Evolutionary conservation across 2,888 invertebrate genomes (phyloP).

Genomic region (Melinaea menophilus): DNA sequence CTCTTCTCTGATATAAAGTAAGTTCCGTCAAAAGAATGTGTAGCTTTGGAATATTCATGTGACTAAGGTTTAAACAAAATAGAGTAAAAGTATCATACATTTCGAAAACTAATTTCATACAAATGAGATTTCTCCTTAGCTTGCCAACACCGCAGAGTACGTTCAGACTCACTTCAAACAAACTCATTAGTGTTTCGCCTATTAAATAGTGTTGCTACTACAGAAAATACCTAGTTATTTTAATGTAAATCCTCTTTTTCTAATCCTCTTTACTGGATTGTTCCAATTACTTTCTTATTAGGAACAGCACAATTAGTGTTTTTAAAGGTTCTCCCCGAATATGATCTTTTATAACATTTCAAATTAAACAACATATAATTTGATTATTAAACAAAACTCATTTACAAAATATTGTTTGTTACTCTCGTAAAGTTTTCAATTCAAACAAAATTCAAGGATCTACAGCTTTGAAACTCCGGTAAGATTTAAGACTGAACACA

Average conservation of each 20-base stretch:
- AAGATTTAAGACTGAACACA: neutral
- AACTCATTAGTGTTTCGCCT: conserved; percentile 36
- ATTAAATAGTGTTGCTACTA: conserved; percentile 33
- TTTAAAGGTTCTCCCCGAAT: neutral
- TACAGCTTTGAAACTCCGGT: conserved; percentile 4
- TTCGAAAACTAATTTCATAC: conserved; percentile 37
- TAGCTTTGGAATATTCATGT: conserved; percentile 17
- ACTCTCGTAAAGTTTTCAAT: conserved; percentile 5
- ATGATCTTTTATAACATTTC: conserved; percentile 2
- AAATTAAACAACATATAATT: conserved; percentile 6
- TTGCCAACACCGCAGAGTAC: conserved; percentile 31
- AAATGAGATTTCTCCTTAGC: conserved; percentile 35
- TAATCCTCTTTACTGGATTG: conserved; percentile 13
- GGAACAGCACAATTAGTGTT: conserved; percentile 8
- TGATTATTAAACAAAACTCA: conserved; percentile 8
- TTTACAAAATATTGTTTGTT: conserved; percentile 8
- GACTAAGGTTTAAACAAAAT: conserved; percentile 20
- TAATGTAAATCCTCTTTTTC: conserved; percentile 22
- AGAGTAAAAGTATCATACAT: conserved; percentile 27
- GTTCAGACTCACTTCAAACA: conserved; percentile 35
- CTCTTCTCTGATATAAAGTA: conserved; percentile 19
- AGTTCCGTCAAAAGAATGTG: conserved; percentile 17
- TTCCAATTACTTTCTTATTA: conserved; percentile 15
- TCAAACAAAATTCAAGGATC: conserved; percentile 7
- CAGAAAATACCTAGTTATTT: conserved; percentile 25